These are phyloP conservation scores for Seira musarum DNA, from an alignment of 2,888 invertebrate genomes.

Conservation along the genomic window DNA sequence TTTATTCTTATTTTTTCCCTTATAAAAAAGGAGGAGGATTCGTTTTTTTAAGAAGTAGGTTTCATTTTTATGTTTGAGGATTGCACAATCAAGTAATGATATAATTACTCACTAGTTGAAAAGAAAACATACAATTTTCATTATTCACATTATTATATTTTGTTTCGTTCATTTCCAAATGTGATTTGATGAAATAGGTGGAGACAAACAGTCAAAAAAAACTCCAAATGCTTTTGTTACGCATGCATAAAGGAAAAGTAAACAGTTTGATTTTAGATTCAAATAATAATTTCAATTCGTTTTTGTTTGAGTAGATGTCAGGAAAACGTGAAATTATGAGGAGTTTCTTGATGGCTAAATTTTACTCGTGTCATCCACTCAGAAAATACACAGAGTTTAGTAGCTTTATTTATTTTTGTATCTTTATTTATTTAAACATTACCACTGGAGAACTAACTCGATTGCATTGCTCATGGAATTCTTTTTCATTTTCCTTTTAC, in stretches of 20 bases:
- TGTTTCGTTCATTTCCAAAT: neutral
- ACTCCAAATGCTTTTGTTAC: neutral
- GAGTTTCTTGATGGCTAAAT: neutral
- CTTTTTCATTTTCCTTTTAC: no score
- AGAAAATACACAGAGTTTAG: neutral
- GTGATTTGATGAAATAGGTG: neutral
- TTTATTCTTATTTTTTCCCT: neutral
- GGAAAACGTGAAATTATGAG: conserved; percentile 54
- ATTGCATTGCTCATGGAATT: no score
- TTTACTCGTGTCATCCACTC: neutral
- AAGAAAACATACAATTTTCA: conserved; percentile 20
- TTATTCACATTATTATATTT: neutral
- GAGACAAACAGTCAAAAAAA: neutral
- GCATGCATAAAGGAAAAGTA: conserved; percentile 26
- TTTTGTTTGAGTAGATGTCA: conserved; percentile 60
- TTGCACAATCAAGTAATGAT: conserved; percentile 28
- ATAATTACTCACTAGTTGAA: conserved; percentile 50
- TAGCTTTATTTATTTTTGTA: conserved; percentile 3
- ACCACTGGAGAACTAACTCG: neutral
- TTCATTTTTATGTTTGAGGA: conserved; percentile 29
- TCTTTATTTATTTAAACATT: conserved; percentile 1
- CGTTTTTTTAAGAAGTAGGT: neutral
- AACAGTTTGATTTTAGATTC: conserved; percentile 41
- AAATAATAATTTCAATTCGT: conserved; percentile 44
- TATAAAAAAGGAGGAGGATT: neutral